Base-by-base conservation (phyloP, 23 tunicate species). In the Styela plicata region DNA sequence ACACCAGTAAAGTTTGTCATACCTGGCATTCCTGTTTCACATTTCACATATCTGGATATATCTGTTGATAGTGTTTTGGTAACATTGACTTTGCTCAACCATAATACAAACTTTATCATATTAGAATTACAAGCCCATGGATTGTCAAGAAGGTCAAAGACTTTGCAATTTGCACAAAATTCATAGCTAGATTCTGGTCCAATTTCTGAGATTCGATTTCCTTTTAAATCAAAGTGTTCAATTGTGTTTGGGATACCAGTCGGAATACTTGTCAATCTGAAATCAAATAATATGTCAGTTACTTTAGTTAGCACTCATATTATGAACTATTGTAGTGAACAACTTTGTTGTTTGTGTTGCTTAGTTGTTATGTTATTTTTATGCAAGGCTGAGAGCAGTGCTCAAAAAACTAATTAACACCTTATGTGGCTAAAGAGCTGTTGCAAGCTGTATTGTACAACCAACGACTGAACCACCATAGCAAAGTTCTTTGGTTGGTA, bases 61-160 rank as follows among this genome's bases (percentile, higher is more conserved):
- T 25, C 34, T 19, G 77, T 18, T 28, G 37, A 28, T 26, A 71
- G 5, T 33, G 77, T 30, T 34, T 24, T 24, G 18, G 5, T 71
- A 36, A 28, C 29, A 28, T 34, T 31, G 37, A 5, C 5, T 22
- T 71, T 34, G 16, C 35, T 71, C 3, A 28, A 18, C 85, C 85
- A 82, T 10, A 70, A 27, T 80, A 82, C 27, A 33, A 82, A 63
- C 22, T 69, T 82, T 1, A 82, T 33, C 63, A 91, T 64, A 64
- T 91, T 69, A 34, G 83, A 80, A 73, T 91, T 88, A 84, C 97
- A 91, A 18, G 65, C 81, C 97, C 97, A 91, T 19, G 91, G 97
- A 63, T 91, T 91, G 88, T 71, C 80, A 27, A 78, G 84, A 0
- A 91, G 74, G 10, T 65, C 68, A 31, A 83, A 32, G 3, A 85